Base-by-base conservation (phyloP, 2,888 invertebrate genomes). In the Dynastes hyllus region DNA sequence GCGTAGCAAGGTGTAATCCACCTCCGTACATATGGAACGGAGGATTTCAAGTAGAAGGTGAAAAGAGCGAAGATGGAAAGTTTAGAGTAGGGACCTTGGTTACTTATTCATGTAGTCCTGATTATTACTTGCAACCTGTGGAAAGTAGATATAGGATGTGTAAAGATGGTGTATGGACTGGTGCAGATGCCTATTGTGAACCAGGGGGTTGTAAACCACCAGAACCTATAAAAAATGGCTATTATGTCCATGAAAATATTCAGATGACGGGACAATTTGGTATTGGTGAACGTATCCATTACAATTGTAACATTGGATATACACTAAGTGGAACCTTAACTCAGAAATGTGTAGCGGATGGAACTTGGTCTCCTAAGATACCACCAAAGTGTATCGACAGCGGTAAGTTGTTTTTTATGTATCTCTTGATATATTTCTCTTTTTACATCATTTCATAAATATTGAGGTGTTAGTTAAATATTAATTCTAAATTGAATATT, bases 151-250 rank as follows among this genome's bases (percentile, higher is more conserved):
- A 86, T 78, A 84, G 88, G 65, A 86, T 88, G 9, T 89, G 89
- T 81, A 88, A 88, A 82, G 87, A 88, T 79, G 89, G 89, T n/a
- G 84, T 86, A 71, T 89, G 89, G 89, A 88, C 88, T 45, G 89
- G 89, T n/a, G 83, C 85, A 0, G 82, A 83, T 75, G 88, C 86
- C 2, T 85, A 80, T 45, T 89, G 89, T 83, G 83, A 85, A 66
- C 81, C 84, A 61, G 78, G 78, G 4, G 85, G 84, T 2, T 89
- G 89, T 82, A 84, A 83, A 70, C 79, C 81, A 50, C 87, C 88
- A 3, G 84, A 85, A 79, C 83, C 85, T 16, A 85, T 89, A 29
- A 80, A 79, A 27, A 87, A 88, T 82, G 89, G 89, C 2, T 88
- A 87, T 84, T 87, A 85, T 81, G 87, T 88, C n/a, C 84, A 85